Percentiles rank a stretch among this genome's conserved stretches.
Evolutionary conservation across 2,113 vertebrate species (phyloP).

Genomic region (Mormyrus iriodes): DNA sequence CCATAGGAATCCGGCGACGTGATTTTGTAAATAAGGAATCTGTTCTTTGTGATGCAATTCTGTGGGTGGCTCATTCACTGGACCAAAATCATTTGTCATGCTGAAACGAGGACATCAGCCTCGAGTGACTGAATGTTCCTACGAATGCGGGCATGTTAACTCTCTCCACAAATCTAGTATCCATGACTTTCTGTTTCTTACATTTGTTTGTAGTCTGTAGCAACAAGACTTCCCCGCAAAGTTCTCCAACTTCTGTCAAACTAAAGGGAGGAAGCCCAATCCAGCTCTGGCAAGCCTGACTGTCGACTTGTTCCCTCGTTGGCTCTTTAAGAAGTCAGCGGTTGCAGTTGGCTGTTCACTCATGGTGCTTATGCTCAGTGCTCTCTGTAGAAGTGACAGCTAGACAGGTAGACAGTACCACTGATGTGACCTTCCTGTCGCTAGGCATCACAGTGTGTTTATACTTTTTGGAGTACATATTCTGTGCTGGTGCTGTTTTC

Average conservation of each 20-base stretch:
- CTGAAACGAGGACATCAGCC: neutral
- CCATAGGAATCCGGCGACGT: neutral
- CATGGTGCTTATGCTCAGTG: neutral
- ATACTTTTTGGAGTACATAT: neutral
- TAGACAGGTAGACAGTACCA: neutral
- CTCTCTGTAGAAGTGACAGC: neutral
- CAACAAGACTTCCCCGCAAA: neutral
- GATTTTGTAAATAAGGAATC: constrained; percentile 2
- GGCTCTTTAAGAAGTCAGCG: neutral
- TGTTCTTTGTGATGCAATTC: constrained; percentile 1
- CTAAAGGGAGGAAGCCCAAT: neutral
- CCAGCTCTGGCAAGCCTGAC: neutral
- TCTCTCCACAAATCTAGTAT: neutral
- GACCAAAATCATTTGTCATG: neutral
- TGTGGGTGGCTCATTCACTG: neutral
- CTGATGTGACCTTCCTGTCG: neutral
- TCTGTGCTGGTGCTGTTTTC: neutral
- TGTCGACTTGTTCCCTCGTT: neutral
- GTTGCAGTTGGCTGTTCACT: neutral
- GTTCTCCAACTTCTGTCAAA: neutral
- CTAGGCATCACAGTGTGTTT: neutral
- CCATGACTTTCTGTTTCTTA: neutral
- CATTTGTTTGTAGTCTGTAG: neutral
- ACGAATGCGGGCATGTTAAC: neutral
- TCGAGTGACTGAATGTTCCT: neutral